phyloP scores from a whole-genome alignment of 2,113 vertebrate species.

The Gallinago undulata region DNA sequence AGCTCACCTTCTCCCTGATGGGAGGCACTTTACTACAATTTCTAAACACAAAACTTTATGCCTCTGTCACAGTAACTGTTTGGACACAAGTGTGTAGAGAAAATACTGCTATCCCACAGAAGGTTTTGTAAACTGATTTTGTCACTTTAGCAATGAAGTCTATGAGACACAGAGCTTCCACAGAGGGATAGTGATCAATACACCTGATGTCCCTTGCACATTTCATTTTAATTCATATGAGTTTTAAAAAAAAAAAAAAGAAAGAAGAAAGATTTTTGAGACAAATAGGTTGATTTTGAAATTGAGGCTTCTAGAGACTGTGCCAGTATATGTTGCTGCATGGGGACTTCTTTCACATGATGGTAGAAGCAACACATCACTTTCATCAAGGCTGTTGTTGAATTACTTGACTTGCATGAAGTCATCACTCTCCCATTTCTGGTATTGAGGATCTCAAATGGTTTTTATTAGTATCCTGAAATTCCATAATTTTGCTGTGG shows the following conservation, averaged over 20 bases:
- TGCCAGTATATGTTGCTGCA: not conserved
- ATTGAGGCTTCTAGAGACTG: not conserved
- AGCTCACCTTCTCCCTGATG: not conserved
- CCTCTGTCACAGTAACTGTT: not conserved
- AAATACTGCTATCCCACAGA: not conserved
- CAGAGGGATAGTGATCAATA: not conserved
- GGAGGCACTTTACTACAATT: not conserved
- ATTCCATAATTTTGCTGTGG: not conserved
- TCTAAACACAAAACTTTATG: not conserved
- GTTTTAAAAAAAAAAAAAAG: not conserved
- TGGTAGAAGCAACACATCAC: not conserved
- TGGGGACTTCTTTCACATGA: rapidly evolving
- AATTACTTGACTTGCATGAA: not conserved
- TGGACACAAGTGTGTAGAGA: not conserved
- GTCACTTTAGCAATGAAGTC: not conserved
- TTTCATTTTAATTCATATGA: not conserved
- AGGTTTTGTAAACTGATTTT: not conserved
- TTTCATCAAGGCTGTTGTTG: not conserved
- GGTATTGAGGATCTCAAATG: not conserved
- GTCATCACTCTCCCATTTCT: not conserved
- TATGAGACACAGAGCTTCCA: not conserved
- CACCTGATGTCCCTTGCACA: not conserved
- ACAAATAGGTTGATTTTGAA: not conserved
- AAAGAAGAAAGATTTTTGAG: not conserved
- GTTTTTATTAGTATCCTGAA: not conserved